Conservation (phyloP, 2,113 vertebrate genomes). For the Pelecanoides urinatrix region DNA sequence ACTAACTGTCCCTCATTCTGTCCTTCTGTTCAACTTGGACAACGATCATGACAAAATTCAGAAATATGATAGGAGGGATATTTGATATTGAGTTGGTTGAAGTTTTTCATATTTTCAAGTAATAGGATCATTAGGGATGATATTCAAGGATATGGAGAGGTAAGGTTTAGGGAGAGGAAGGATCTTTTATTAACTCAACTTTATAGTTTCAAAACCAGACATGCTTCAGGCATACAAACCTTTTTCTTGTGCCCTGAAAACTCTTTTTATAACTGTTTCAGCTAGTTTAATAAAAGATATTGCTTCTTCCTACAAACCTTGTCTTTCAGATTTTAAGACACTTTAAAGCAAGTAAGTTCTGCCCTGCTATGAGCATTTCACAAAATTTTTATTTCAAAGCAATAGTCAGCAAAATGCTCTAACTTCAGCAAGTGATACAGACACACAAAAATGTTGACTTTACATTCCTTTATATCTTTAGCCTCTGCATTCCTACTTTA, state of each 20-base stretch:
- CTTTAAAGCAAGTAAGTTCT: slow-evolving; percentile 50
- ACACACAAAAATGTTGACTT: slow-evolving; percentile 53
- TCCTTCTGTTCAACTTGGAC: background rate
- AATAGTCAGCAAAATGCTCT: slow-evolving; percentile 45
- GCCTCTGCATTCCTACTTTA: background rate
- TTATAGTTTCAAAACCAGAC: slow-evolving; percentile 33
- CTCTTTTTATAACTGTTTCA: slow-evolving; percentile 56
- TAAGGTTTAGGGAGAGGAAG: slow-evolving; percentile 10
- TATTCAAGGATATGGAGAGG: slow-evolving; percentile 6
- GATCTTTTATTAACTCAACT: slow-evolving; percentile 40
- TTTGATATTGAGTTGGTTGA: background rate
- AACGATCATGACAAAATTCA: background rate
- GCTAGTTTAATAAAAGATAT: slow-evolving; percentile 63
- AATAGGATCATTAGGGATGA: slow-evolving; percentile 25
- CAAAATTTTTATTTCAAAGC: slow-evolving; percentile 49
- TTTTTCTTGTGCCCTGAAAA: slow-evolving; percentile 43
- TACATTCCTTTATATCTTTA: slow-evolving; percentile 21
- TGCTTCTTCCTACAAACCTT: slow-evolving; percentile 44
- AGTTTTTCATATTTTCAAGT: slow-evolving; percentile 33
- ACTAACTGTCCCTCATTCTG: background rate
- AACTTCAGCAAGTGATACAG: slow-evolving; percentile 5
- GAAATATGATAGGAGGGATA: slow-evolving; percentile 4
- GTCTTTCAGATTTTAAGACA: slow-evolving; percentile 46
- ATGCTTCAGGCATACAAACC: slow-evolving; percentile 50
- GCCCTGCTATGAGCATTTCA: slow-evolving; percentile 35